A percentile compares a stretch with the other conserved stretches of the same genome.
phyloP scores from a whole-genome alignment of 2,888 invertebrate species.

The Aleiodes alternator region DNA sequence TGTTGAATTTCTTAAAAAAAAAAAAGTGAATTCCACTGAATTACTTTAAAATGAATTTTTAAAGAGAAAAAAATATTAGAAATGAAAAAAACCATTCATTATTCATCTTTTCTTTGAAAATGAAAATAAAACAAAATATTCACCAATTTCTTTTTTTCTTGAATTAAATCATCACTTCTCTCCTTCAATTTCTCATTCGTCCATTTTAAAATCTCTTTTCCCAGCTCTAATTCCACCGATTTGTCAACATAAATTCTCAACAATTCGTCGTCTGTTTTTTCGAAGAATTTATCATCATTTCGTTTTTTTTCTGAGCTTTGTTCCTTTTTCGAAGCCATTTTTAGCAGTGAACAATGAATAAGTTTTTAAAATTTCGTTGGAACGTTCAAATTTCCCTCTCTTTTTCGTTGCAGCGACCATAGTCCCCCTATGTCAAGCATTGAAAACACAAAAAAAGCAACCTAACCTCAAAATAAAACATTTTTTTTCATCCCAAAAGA shows the following conservation, averaged over 20 bases:
- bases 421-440: too few species aligned
- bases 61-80: background rate
- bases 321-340: background rate
- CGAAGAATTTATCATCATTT: background rate
- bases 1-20: constrained; percentile 58
- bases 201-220: constrained; percentile 46
- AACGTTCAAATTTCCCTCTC: background rate
- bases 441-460: too few species aligned
- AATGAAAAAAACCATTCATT: too few species aligned
- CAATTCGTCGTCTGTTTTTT: constrained; percentile 5
- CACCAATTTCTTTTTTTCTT: constrained; percentile 58
- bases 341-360: background rate
- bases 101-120: background rate
- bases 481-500: too few species aligned
- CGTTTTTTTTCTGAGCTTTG: background rate
- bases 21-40: too few species aligned
- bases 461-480: too few species aligned
- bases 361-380: background rate
- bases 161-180: constrained; percentile 51
- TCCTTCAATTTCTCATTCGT: constrained; percentile 42
- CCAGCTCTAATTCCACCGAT: constrained; percentile 52
- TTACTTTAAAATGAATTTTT: too few species aligned
- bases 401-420: too few species aligned
- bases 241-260: constrained; percentile 42
- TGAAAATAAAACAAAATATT: constrained; percentile 23